Conservation (phyloP, 2,797 vertebrate genomes). For the Hydrocynus forskahlii region DNA sequence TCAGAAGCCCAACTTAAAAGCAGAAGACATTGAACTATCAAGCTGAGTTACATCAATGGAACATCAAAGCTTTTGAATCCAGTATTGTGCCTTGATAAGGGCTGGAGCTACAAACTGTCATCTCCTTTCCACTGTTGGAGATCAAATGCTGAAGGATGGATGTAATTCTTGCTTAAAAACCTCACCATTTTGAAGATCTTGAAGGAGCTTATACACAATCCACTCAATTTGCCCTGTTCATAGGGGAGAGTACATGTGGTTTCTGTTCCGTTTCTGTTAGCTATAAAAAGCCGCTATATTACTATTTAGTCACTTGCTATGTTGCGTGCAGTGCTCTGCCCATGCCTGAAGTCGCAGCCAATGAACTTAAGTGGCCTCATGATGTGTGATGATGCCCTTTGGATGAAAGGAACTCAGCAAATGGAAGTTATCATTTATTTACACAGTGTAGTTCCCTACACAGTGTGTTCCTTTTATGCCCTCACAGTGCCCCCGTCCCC, state of each 20-base stretch:
- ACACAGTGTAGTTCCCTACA: conserved; percentile 13
- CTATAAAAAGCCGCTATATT: background rate
- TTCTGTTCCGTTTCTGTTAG: background rate
- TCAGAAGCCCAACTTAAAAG: background rate
- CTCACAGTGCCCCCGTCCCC: background rate
- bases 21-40: conserved; percentile 1
- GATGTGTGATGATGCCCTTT: background rate
- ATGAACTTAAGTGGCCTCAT: background rate
- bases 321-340: background rate
- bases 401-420: conserved; percentile 23
- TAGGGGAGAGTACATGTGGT: background rate
- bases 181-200: background rate
- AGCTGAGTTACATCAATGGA: background rate
- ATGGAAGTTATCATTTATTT: conserved; percentile 34
- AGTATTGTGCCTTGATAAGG: background rate
- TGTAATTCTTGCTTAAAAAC: background rate
- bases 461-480: conserved; percentile 13
- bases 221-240: background rate
- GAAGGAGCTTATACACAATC: background rate
- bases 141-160: background rate
- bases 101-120: background rate
- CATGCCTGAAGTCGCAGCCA: too few species aligned
- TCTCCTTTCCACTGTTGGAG: background rate
- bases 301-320: background rate
- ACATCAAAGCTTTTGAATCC: conserved; percentile 31